Conservation (phyloP, 2,113 vertebrate genomes). For the Brienomyrus brachyistius region DNA sequence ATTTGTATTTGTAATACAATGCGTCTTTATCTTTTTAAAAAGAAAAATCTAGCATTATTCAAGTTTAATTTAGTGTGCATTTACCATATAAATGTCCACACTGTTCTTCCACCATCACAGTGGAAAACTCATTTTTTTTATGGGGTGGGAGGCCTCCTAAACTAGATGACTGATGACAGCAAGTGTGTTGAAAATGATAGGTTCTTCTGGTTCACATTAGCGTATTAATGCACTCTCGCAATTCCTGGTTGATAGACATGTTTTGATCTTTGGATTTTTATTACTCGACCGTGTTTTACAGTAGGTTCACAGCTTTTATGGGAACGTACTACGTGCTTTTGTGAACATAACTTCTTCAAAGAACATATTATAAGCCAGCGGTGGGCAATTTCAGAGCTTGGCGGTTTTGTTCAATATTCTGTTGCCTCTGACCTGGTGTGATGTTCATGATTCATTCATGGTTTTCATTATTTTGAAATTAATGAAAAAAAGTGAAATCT, state of each 20-base stretch:
- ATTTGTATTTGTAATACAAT: background rate
- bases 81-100: constrained; percentile 13
- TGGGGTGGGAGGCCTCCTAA: background rate
- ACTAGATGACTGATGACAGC: constrained; percentile 16
- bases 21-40: background rate
- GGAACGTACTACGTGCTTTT: constrained; percentile 23
- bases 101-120: background rate
- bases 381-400: background rate
- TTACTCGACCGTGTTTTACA: constrained; percentile 35
- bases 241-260: constrained; percentile 28
- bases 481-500: background rate
- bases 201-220: constrained; percentile 32
- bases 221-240: constrained; percentile 29
- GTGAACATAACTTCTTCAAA: constrained; percentile 7
- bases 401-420: background rate
- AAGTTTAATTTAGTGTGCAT: constrained; percentile 22
- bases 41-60: constrained; percentile 12
- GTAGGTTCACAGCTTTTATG: constrained; percentile 46
- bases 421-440: background rate
- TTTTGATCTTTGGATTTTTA: constrained; percentile 42
- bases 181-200: background rate
- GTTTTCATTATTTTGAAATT: background rate
- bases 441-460: background rate
- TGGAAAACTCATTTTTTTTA: constrained; percentile 21
- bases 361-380: background rate